phyloP scores from a whole-genome alignment of 2,797 vertebrate genomes.

The Aselliscus stoliczkanus region DNA sequence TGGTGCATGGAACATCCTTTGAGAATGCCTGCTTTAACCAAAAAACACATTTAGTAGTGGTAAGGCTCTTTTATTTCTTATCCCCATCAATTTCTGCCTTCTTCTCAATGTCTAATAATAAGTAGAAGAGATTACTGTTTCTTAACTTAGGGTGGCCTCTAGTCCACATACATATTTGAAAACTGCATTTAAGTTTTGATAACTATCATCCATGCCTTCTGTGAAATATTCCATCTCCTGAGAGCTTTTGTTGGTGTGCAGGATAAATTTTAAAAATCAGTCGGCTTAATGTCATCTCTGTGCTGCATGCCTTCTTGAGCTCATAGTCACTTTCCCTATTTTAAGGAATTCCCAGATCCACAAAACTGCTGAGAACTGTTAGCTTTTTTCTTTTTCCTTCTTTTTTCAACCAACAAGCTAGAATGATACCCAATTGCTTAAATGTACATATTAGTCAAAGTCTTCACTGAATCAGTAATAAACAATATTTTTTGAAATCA shows the following conservation, averaged over 20 bases:
- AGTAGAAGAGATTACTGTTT: not conserved
- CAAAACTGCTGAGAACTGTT: not conserved
- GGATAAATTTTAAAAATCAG: conserved; percentile 42
- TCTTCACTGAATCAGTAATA: not conserved
- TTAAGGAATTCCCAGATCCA: not conserved
- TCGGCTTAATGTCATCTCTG: conserved; percentile 23
- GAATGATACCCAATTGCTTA: not conserved
- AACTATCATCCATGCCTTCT: conserved; percentile 39
- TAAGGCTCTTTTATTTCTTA: not conserved
- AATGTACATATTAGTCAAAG: not conserved
- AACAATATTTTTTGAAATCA: not conserved
- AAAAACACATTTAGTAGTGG: not conserved
- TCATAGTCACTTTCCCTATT: not conserved
- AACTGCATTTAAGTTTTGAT: conserved; percentile 54
- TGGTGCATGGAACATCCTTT: not conserved
- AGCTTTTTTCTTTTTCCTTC: not conserved
- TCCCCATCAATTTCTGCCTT: not conserved
- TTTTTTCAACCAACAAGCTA: not conserved
- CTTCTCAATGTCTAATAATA: not conserved
- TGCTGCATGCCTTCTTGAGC: not conserved
- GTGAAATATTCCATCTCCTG: not conserved
- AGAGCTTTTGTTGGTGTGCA: conserved; percentile 1
- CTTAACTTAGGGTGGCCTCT: conserved; percentile 7
- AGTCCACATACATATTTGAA: not conserved
- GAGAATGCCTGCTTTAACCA: not conserved